Base-by-base conservation (phyloP, 2,888 invertebrate genomes). In the Gandaritis pyraliata region DNA sequence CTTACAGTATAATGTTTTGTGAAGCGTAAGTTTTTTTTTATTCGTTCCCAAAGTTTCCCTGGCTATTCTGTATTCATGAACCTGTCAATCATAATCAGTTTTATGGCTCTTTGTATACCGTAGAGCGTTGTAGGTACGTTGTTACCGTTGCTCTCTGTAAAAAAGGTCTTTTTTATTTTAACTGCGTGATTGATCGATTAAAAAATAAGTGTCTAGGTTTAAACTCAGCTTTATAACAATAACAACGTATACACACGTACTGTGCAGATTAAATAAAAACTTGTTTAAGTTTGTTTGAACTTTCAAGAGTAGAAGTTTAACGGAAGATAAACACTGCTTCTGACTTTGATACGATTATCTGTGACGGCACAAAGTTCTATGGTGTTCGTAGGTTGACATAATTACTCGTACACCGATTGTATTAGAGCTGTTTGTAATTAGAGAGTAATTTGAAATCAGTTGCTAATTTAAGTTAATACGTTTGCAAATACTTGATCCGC, bases 1-100 rank as follows among this genome's bases (percentile, higher is more conserved):
- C 67, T 53, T 66, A 65, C 70, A 73, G 73, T 65, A 70, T n/a
- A n/a, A n/a, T 76, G 65, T 68, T 68, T 39, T 45, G 52, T 66
- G 59, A 55, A 55, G 33, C 62, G 48, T 61, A 61, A 54, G 52
- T 46, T 61, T 54, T 54, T n/a, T 23, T 47, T 33, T 47, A 46
- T 54, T 54, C 54, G 23, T 38, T 54, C 38, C 38, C 38, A 46
- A 47, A 54, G 46, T 54, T 54, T 54, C 38, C 53, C 46, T 23
- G 38, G 48, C 48, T 48, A 56, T 41, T 56, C 39, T 41, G 30
- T 56, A 57, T 57, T 57, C 49, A 57, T 49, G 43, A 49, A 43
- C 50, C 57, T 45, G 49, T 57, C 49, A 57, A 49, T 57, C 45
- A 50, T 38, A 50, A 57, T 50, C 41, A 50, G 45, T 38, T 45